Evolutionary conservation across 2,888 invertebrate species (phyloP).

Genomic region (Schizaphis graminum): DNA sequence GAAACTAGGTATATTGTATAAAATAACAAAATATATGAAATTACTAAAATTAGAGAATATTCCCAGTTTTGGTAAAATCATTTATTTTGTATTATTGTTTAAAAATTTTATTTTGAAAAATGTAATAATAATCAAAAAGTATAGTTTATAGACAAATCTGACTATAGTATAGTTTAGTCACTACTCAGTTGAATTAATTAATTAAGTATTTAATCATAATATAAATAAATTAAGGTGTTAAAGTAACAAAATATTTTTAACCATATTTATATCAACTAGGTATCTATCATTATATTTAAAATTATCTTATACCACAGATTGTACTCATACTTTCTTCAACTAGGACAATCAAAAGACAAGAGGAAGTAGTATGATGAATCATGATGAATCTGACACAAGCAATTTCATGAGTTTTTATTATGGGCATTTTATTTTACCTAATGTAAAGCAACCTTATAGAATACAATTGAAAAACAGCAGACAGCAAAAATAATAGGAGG

Average conservation of each 20-base stretch:
- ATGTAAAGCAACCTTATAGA: not conserved
- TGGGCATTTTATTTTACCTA: not conserved
- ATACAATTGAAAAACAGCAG: not conserved
- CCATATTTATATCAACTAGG: not conserved
- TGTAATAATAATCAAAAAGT: not conserved
- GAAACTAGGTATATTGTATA: not conserved
- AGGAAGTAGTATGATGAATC: not conserved
- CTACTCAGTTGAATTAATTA: not conserved
- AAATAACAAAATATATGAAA: not conserved
- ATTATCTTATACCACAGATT: not conserved
- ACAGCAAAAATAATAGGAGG: constrained; percentile 1
- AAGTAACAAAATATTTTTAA: not conserved
- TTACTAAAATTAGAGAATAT: not conserved
- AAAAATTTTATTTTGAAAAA: not conserved
- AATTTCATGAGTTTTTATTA: not conserved
- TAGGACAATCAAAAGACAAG: not conserved
- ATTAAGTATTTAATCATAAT: not conserved
- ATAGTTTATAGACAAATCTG: not conserved
- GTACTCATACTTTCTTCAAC: not conserved
- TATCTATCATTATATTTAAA: not conserved
- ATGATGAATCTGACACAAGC: not conserved
- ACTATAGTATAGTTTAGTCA: not conserved
- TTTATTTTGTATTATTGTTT: not conserved
- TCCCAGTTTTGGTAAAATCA: not conserved
- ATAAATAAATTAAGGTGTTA: not conserved